These are phyloP conservation scores for Chlorodrepanis virens DNA, from an alignment of 2,113 vertebrate genomes.

Conservation along the genomic window DNA sequence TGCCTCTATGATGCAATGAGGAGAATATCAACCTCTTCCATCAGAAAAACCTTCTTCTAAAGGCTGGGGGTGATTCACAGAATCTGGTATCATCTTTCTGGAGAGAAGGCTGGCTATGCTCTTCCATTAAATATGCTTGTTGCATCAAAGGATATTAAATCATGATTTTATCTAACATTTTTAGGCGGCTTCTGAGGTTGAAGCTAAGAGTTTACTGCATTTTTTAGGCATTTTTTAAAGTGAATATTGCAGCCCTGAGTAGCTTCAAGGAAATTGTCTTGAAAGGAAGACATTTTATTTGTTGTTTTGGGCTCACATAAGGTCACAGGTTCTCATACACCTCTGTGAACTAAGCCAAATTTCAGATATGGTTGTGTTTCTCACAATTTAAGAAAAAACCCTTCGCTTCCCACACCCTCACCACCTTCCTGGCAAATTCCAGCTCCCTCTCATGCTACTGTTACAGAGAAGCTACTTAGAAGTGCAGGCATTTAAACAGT, in stretches of 20 bases:
- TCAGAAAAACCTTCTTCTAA: background rate
- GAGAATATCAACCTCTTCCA: background rate
- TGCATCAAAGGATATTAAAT: background rate
- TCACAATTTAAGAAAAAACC: background rate
- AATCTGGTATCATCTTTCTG: background rate
- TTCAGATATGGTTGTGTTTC: background rate
- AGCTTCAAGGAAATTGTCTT: background rate
- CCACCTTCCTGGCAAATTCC: background rate
- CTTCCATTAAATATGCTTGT: background rate
- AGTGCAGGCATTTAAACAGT: background rate
- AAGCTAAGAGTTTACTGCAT: background rate
- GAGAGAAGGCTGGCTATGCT: background rate
- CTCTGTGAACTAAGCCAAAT: background rate
- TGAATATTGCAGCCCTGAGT: background rate
- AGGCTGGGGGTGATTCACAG: background rate
- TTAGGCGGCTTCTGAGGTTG: background rate
- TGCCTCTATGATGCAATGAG: accelerated
- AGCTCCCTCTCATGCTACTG: background rate
- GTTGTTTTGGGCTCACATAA: background rate
- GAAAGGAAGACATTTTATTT: background rate
- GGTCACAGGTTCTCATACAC: background rate
- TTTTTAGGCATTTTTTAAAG: background rate
- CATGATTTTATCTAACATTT: background rate
- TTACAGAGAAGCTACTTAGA: background rate
- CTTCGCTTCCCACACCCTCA: background rate